Base-by-base conservation (phyloP, 2,888 invertebrate genomes). In the Cosmia trapezina region DNA sequence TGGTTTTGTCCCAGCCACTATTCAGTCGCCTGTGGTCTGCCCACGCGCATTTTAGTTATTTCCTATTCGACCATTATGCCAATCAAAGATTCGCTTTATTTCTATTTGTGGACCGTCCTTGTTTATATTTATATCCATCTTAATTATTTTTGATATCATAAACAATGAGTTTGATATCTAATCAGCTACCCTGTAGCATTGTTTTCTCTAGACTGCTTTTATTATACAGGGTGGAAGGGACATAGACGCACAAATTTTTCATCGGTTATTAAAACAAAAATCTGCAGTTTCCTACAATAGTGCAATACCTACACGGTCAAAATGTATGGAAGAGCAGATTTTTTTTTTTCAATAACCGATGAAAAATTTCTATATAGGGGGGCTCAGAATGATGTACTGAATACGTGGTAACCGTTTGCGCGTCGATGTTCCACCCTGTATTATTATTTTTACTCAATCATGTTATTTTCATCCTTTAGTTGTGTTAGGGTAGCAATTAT, bases 1-100 rank as follows among this genome's bases (percentile, higher is more conserved):
- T 61, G 63, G 59, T 82, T 72, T 47, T 76, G 70, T 73, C 71
- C 49, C 83, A 80, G 76, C 85, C 88, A 91, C 84, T 86, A 81
- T 74, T 80, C 84, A 80, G 81, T 73, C 45, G 60, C 78, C 60
- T 72, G 64, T 74, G 75, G 64, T 6, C 85, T 80, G 78, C 94
- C 94, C 92, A 94, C 94, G 93, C 93, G 80, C 85, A 86, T 85
- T 81, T 86, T 82, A 89, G 90, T 89, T 93, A 93, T 92, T 91
- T 87, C 83, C 83, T 85, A 74, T 71, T 76, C 73, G 76, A 87
- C 78, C 85, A 75, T 83, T 76, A 85, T 86, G 84, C 89, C 89
- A 89, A 88, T 90, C 88, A 87, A 81, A 83, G 72, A 81, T 82
- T 63, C 57, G 74, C 83, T 82, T 82, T 81, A 71, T 76, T 79